These are phyloP conservation scores for Etheostoma perlongum DNA, from an alignment of 2,797 vertebrate species.

Conservation along the genomic window DNA sequence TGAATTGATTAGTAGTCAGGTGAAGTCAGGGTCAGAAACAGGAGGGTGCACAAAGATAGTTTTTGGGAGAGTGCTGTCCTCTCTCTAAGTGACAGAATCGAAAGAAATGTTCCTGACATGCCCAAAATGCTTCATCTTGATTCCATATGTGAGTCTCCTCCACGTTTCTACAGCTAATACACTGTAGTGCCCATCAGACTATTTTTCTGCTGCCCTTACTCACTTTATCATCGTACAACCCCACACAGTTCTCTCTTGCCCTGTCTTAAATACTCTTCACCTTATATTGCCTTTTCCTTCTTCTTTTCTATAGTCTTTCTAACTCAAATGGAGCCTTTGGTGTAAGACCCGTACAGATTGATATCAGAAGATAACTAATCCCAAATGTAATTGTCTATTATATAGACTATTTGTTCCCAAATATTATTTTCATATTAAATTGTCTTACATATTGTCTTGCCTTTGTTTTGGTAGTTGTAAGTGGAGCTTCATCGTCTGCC, in stretches of 20 bases:
- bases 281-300: neutral
- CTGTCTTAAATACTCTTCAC: neutral
- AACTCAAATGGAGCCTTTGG: neutral
- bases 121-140: conserved; percentile 87
- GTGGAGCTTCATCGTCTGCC: too few relatives aligned
- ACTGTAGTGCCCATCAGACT: neutral
- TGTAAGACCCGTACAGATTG: neutral
- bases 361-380: conserved; percentile 7
- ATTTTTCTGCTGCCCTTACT: neutral
- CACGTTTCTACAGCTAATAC: neutral
- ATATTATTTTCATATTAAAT: too few relatives aligned
- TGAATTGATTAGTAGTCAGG: conserved; percentile 20
- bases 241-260: neutral
- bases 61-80: conserved; percentile 10
- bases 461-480: too few relatives aligned
- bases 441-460: too few relatives aligned
- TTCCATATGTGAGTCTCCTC: conserved; percentile 45
- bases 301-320: neutral
- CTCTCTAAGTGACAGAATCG: conserved; percentile 19
- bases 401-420: neutral
- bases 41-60: conserved; percentile 10
- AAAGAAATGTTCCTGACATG: conserved; percentile 37
- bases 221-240: neutral
- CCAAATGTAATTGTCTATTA: neutral
- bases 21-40: conserved; percentile 36